These are phyloP conservation scores for Archocentrus centrarchus DNA, from an alignment of 2,113 vertebrate species.

Conservation along the genomic window DNA sequence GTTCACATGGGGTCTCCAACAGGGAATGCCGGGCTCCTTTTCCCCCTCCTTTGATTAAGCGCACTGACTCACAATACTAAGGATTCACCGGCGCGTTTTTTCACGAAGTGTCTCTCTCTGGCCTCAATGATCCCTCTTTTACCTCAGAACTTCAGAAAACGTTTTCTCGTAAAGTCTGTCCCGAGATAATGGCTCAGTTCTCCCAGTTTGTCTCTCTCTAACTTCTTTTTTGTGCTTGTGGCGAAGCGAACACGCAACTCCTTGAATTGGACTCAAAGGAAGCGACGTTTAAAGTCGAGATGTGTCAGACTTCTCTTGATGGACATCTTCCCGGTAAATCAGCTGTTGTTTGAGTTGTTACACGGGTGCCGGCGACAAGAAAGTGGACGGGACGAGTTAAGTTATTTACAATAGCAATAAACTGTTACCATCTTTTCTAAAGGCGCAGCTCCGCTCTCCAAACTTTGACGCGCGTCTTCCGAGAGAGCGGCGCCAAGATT, in stretches of 20 bases:
- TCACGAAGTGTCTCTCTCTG: conserved; percentile 47
- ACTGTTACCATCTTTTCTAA: conserved; percentile 20
- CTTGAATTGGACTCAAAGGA: conserved; percentile 24
- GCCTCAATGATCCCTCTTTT: conserved; percentile 39
- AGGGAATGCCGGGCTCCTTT: conserved; percentile 66
- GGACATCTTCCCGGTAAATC: conserved; percentile 28
- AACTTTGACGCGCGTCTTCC: conserved; percentile 67
- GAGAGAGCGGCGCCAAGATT: conserved; percentile 18
- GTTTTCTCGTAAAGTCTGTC: conserved; percentile 28
- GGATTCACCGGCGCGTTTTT: conserved; percentile 62
- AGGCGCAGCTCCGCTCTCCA: conserved; percentile 52
- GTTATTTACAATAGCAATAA: conserved; percentile 45
- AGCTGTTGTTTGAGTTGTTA: background rate
- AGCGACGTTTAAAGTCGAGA: conserved; percentile 52
- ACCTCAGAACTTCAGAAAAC: conserved; percentile 38
- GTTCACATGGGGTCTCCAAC: conserved; percentile 79
- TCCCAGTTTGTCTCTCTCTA: conserved; percentile 32
- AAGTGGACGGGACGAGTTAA: conserved; percentile 29
- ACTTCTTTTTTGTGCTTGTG: conserved; percentile 34
- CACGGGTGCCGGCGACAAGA: background rate
- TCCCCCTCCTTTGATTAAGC: conserved; percentile 40
- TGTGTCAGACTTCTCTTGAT: conserved; percentile 29
- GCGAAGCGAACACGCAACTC: conserved; percentile 33
- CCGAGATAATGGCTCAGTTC: conserved; percentile 33
- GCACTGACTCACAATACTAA: conserved; percentile 45